phyloP scores from a whole-genome alignment of 2,797 vertebrate species.

The Steatocranus sp. region DNA sequence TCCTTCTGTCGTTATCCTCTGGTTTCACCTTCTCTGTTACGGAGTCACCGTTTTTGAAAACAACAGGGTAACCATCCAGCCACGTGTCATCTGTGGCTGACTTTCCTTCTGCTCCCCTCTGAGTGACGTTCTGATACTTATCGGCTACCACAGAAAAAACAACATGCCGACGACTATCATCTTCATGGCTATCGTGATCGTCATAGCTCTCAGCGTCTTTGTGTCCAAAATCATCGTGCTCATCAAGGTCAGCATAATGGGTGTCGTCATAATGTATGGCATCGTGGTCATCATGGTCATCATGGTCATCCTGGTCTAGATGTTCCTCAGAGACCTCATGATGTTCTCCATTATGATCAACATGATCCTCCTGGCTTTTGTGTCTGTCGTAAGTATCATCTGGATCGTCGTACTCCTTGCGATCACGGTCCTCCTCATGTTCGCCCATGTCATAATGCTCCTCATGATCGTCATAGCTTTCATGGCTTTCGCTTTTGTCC shows the following conservation, averaged over 20 bases:
- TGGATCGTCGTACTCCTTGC: conserved; percentile 15
- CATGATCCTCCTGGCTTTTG: conserved; percentile 32
- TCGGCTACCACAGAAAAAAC: conserved; percentile 53
- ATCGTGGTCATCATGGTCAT: neutral
- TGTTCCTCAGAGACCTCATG: conserved; percentile 29
- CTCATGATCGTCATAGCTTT: conserved; percentile 11
- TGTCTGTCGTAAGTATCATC: conserved; percentile 28
- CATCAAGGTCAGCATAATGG: neutral
- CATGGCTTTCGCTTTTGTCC: neutral
- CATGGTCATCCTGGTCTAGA: neutral
- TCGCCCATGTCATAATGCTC: conserved; percentile 66
- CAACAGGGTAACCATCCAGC: conserved; percentile 89
- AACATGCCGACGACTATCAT: conserved; percentile 21
- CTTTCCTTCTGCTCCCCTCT: conserved; percentile 33
- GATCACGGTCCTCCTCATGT: conserved; percentile 44
- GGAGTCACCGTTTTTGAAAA: conserved; percentile 66
- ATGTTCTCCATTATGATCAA: neutral
- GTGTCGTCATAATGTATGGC: conserved; percentile 1
- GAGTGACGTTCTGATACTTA: conserved; percentile 65
- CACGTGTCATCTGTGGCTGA: conserved; percentile 83
- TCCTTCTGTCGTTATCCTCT: conserved; percentile 19
- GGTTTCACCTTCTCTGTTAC: conserved; percentile 57
- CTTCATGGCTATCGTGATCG: conserved; percentile 54
- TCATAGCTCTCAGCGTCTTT: conserved; percentile 12
- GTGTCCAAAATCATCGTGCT: neutral